Base-by-base conservation (phyloP, 2,797 vertebrate species). In the Poecile montanus region DNA sequence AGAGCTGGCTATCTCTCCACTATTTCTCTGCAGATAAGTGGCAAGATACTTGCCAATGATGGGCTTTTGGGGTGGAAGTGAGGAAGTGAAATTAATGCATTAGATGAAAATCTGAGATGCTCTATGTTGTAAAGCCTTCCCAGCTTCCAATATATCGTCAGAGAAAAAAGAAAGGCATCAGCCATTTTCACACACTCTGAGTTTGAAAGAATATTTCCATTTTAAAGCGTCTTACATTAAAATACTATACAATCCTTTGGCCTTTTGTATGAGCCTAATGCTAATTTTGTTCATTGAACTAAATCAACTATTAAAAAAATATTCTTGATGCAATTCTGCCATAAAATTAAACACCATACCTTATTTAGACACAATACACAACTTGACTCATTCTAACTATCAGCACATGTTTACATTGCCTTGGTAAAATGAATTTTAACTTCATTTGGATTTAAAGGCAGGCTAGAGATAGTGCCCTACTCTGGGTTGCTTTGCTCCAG, bases 1-100 rank as follows among this genome's bases (percentile, higher is more conserved):
- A 85, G 19, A 90, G 25, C 21, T 76, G 21, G 4, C 8, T 66
- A 30, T 44, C 21, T 47, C 10, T n/a, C 29, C 8, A 19, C 36
- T 73, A 25, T 62, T 85, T 62, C 30, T 62, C 57, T 70, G 25
- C 36, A 83, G 48, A 11, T 44, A 70, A 54, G 38, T 44, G 29
- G 20, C 27, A 91, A 73, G 25, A 34, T 17, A 54, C 4, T n/a
- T 53, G 25, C 34, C 78, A 65, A 21, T 16, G 12, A 13, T 18
- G 40, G 3, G 6, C 8, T 21, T 19, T 65, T 68, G 15, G n/a
- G 17, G 6, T 51, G 29, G 29, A 15, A 71, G 5, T 0, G 1
- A 34, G 38, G 11, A 94, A 84, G 15, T 1, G 1, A 47, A 62
- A 20, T 62, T 7, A 85, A 61, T 48, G 4, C 13, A 40, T 58